Conservation (phyloP, 1,140 invertebrate genomes). For the Ceratina calcarata region DNA sequence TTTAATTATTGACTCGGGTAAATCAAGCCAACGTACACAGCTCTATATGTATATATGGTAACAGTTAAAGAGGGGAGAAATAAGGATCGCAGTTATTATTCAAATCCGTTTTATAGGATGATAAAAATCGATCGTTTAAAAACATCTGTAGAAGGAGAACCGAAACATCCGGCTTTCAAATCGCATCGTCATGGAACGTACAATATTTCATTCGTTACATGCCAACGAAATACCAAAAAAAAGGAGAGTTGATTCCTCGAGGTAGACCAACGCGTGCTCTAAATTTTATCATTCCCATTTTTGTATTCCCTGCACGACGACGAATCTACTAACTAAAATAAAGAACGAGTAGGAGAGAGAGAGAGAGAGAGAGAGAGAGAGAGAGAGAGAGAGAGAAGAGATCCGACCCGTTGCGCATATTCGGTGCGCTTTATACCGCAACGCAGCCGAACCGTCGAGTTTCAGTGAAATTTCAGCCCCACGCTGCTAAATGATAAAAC, state of each 20-base stretch:
- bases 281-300: conserved; percentile 35
- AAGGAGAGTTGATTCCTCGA: conserved; percentile 9
- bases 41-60: too few relatives aligned
- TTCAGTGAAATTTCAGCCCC: conserved; percentile 37
- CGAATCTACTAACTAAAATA: background rate
- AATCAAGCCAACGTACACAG: too few relatives aligned
- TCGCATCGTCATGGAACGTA: background rate
- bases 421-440: conserved; percentile 23
- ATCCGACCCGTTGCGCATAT: background rate
- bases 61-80: too few relatives aligned
- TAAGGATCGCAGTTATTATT: too few relatives aligned
- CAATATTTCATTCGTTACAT: background rate
- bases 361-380: too few relatives aligned
- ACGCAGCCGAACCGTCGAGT: conserved; percentile 30
- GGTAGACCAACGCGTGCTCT: background rate
- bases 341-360: too few relatives aligned
- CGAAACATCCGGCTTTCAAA: background rate
- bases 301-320: conserved; percentile 7
- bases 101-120: too few relatives aligned
- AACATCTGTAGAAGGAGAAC: background rate
- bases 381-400: background rate
- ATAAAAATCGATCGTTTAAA: too few relatives aligned
- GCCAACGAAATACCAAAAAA: background rate
- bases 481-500: conserved; percentile 49
- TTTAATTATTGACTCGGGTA: too few relatives aligned